Base-by-base conservation (phyloP, 2,113 vertebrate species). In the Puffinus mauretanicus region DNA sequence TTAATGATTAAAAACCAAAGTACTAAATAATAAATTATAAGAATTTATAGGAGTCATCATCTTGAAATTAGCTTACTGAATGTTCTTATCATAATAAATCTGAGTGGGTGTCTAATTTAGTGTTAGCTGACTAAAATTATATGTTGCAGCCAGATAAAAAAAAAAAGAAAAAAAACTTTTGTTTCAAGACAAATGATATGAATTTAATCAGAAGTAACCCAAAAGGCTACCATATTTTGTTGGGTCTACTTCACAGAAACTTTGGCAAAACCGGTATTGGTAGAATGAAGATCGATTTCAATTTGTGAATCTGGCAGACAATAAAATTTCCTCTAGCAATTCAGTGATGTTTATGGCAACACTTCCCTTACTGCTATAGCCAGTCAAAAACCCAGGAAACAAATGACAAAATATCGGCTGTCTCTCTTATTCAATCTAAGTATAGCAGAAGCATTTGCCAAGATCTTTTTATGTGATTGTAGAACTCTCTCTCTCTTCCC, bases 1-100 rank as follows among this genome's bases (percentile, higher is more conserved):
- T 98, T 98, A 98, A 98, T 98, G 98, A 98, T 99, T 98, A 98
- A 98, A 98, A 98, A 97, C 98, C 98, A 98, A 98, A 98, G 97
- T 98, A 98, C 98, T 98, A 98, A 99, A 98, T 98, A 98, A 99
- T 98, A 98, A 98, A 99, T 99, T 98, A 99, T 98, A 98, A 98
- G 98, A 98, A 98, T 98, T 98, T 98, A 98, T 98, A 98, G 98
- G 98, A 98, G 98, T 98, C 98, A 98, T 98, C 98, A 98, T 98
- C 98, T 98, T 98, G 98, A 98, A 99, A 99, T 99, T 98, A 98
- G 98, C 98, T 98, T 98, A 98, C 98, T 98, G 98, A 98, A 98
- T 98, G 98, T 98, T 98, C 98, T 98, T 99, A 99, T 98, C 98
- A 98, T 98, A 98, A 98, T 98, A 98, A 98, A 99, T 98, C 96